Percentiles rank a stretch among this genome's conserved stretches.
Conservation (phyloP, 2,113 vertebrate species). For the Clarias magur region DNA sequence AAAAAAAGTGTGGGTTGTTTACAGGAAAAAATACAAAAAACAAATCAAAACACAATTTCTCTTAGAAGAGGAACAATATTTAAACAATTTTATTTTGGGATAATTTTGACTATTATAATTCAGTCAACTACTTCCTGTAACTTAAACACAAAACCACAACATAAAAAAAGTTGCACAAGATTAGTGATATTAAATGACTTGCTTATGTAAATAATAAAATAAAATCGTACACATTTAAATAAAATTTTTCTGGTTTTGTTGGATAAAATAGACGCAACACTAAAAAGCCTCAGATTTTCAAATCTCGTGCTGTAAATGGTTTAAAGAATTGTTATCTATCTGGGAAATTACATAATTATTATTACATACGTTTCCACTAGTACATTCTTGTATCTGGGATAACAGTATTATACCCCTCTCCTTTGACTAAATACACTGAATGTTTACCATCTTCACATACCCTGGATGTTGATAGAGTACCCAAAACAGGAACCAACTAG, state of each 20-base stretch:
- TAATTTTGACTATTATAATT: background rate
- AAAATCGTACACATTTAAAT: background rate
- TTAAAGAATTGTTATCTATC: background rate
- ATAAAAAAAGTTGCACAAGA: background rate
- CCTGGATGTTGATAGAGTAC: background rate
- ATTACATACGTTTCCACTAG: background rate
- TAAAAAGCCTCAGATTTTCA: background rate
- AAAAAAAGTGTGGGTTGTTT: background rate
- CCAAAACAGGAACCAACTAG: background rate
- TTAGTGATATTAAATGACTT: background rate
- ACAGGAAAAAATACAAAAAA: background rate
- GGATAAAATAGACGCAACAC: background rate
- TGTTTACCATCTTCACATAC: background rate
- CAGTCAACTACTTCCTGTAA: constrained; percentile 1
- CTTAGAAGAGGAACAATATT: background rate
- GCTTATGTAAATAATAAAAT: background rate
- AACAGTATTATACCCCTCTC: background rate
- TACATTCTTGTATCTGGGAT: background rate
- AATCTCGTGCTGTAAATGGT: background rate
- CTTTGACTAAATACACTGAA: background rate
- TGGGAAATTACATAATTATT: background rate
- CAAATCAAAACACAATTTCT: background rate
- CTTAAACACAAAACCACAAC: constrained; percentile 4
- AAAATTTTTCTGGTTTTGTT: background rate
- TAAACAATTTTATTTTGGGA: background rate